Evolutionary conservation across 2,113 vertebrate species (phyloP), one percentile per base, ranked within the genome.

Genomic region (Scolopax mira): DNA sequence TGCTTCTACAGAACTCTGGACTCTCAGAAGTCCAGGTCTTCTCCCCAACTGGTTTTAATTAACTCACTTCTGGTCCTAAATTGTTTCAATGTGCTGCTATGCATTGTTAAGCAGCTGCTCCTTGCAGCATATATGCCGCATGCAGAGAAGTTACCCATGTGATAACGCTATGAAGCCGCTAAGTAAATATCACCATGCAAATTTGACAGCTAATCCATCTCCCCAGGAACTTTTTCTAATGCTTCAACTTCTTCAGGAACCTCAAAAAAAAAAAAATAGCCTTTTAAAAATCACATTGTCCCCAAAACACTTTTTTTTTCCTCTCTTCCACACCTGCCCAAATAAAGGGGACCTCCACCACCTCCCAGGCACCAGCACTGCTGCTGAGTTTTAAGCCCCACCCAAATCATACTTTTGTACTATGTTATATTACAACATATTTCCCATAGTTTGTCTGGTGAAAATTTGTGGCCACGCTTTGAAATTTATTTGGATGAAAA

Each of bases 11-110:
- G 37, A 70, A 35, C 64, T 88, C 81, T 12, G 35, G 41, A 61
- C 67, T 91, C 79, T 25, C 41, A 41, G 6, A 67, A 84, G 31
- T 3, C 15, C 52, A 60, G n/a, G 39, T 71, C 72, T 90, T 75
- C 55, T 54, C 41, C 62, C 30, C 46, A 52, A 2, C 6, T 33
- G 69, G 24, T 37, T 88, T 89, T 28, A 90, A 83, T 86, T 86
- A 78, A 86, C 71, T 88, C 30, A 86, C 33, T 94, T 93, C 75
- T 82, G 69, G 72, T 44, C 51, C 60, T 88, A 67, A 90, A 96
- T 70, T 61, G 65, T 61, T 89, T 89, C 92, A 71, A 1, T 37
- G 49, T 86, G 72, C 44, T 86, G 55, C 69, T 88, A n/a, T 37
- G 75, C 37, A 18, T 35, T 11, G 23, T 72, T 78, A 71, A 79